These are phyloP conservation scores for Indicator indicator DNA, from an alignment of 2,113 vertebrate species.

Conservation along the genomic window DNA sequence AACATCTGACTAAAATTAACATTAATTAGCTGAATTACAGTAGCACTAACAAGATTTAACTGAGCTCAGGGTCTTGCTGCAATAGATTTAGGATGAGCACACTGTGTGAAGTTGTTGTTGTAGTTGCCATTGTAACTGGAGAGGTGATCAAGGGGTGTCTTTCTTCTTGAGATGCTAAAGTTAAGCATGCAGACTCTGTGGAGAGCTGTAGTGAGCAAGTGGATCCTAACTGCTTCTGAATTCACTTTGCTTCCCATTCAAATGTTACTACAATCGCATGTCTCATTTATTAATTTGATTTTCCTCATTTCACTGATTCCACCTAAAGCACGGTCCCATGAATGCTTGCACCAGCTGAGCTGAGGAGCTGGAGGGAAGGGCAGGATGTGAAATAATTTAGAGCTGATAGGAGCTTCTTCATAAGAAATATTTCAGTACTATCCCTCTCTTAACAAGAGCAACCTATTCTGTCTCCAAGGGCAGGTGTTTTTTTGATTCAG, in stretches of 20 bases:
- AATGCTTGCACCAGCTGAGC: background rate
- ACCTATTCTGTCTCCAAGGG: background rate
- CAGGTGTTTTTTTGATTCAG: background rate
- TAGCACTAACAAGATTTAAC: background rate
- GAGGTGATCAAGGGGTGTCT: background rate
- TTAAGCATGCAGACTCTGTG: background rate
- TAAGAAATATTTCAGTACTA: background rate
- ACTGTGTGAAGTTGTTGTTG: background rate
- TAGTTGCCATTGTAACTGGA: background rate
- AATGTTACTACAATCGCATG: background rate
- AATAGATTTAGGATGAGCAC: background rate
- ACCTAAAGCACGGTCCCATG: background rate
- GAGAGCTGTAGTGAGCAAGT: background rate
- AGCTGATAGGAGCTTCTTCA: background rate
- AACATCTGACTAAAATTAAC: slow-evolving; percentile 48
- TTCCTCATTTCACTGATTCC: background rate
- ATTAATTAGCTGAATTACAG: slow-evolving; percentile 38
- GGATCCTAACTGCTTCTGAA: background rate
- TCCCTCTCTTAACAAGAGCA: background rate
- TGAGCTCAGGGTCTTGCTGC: background rate
- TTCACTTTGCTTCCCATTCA: background rate
- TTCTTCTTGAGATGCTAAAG: background rate
- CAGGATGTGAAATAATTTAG: background rate
- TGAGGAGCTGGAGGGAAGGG: background rate
- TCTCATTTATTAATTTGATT: background rate